Evolutionary conservation across 1,140 invertebrate species (phyloP).

Genomic region (Drosophila baimaii): DNA sequence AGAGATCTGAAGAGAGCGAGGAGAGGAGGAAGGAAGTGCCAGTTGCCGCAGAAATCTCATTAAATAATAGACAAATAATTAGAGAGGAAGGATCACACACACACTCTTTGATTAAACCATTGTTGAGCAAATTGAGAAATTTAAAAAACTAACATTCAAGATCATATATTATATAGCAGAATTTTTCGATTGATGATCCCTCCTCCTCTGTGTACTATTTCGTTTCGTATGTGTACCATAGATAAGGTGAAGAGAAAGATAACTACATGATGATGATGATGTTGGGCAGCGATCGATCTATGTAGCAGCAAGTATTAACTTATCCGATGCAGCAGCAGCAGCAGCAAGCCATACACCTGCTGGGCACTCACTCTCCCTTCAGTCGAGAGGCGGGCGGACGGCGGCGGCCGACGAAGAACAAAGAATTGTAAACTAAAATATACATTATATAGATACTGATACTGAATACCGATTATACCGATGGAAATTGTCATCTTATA

Average conservation of each 20-base stretch:
- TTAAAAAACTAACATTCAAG: conserved; percentile 36
- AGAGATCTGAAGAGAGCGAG: conserved; percentile 28
- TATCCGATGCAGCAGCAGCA: conserved; percentile 27
- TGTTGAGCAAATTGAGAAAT: conserved; percentile 70
- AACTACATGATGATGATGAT: conserved; percentile 51
- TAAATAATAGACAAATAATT: conserved; percentile 82
- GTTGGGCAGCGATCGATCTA: conserved; percentile 31
- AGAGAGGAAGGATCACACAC: conserved; percentile 49
- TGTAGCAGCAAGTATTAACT: conserved; percentile 63
- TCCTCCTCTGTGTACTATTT: conserved; percentile 60
- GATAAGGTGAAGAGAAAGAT: conserved; percentile 41
- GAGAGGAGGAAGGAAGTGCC: neutral
- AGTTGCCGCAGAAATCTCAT: conserved; percentile 64
- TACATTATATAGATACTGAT: conserved; percentile 62
- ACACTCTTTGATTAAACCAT: conserved; percentile 61
- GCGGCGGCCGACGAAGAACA: conserved; percentile 44
- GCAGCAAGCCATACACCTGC: conserved; percentile 45
- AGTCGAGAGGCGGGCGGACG: conserved; percentile 1
- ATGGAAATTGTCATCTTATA: conserved; percentile 48
- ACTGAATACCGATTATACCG: conserved; percentile 44
- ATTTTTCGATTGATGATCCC: conserved; percentile 67
- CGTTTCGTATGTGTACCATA: conserved; percentile 77
- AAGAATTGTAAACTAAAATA: conserved; percentile 64
- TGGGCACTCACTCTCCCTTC: conserved; percentile 8
- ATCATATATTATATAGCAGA: conserved; percentile 67